Evolutionary conservation across 2,888 invertebrate genomes (phyloP).

Genomic region (Rotaria socialis): DNA sequence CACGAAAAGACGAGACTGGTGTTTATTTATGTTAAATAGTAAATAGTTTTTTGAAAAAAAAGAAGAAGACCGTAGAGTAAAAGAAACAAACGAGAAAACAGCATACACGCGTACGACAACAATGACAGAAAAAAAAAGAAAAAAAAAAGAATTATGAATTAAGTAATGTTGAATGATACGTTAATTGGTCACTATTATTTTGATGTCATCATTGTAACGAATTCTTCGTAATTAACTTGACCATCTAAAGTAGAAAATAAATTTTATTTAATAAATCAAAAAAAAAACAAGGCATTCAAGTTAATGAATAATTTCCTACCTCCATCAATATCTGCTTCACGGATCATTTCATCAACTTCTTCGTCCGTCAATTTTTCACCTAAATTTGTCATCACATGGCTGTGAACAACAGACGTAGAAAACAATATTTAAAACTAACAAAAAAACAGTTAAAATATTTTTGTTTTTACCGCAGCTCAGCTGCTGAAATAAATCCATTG

Average conservation of each 20-base stretch:
- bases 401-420: conserved; percentile 54
- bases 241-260: conserved; percentile 67
- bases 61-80: background rate
- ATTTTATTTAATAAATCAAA: background rate
- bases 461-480: conserved; percentile 67
- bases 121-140: conserved; percentile 18
- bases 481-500: conserved; percentile 96
- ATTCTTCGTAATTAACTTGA: conserved; percentile 86
- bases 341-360: conserved; percentile 98
- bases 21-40: background rate
- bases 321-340: conserved; percentile 96
- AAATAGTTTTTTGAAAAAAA: background rate
- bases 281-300: too few species aligned
- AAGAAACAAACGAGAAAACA: background rate
- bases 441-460: background rate
- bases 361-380: conserved; percentile 98
- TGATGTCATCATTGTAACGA: conserved; percentile 47
- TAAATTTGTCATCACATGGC: conserved; percentile 99
- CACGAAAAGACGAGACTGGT: background rate
- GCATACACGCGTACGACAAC: conserved; percentile 12
- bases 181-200: conserved; percentile 37
- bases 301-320: background rate
- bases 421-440: background rate
- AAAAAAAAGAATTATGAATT: conserved; percentile 19
- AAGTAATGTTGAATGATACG: conserved; percentile 35